phyloP scores from a whole-genome alignment of 2,888 invertebrate genomes.

The Phyllotreta cruciferae region DNA sequence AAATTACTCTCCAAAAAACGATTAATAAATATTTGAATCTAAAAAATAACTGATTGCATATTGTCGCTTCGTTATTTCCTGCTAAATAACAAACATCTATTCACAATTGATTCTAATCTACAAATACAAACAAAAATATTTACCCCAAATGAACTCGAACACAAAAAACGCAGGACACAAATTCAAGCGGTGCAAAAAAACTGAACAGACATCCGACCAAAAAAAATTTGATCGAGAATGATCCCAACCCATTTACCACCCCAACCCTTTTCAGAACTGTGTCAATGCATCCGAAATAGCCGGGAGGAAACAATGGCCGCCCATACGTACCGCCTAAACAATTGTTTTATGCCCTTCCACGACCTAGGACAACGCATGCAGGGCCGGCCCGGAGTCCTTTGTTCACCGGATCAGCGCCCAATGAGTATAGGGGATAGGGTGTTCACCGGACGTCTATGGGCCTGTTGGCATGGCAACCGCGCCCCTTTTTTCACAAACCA shows the following conservation, averaged over 20 bases:
- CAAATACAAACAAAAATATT: slow-evolving; percentile 18
- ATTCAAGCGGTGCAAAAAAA: slow-evolving; percentile 19
- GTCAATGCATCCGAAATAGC: slow-evolving; percentile 30
- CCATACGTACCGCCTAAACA: slow-evolving; percentile 49
- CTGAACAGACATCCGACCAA: slow-evolving; percentile 14
- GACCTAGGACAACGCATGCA: slow-evolving; percentile 40
- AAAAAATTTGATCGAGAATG: slow-evolving; percentile 26
- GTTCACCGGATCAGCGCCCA: slow-evolving; percentile 48
- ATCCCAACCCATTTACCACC: slow-evolving; percentile 32
- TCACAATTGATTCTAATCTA: no score
- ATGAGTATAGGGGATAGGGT: slow-evolving; percentile 49
- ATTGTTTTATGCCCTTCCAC: slow-evolving; percentile 54
- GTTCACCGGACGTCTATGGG: slow-evolving; percentile 53
- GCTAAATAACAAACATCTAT: neutral
- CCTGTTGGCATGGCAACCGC: slow-evolving; percentile 51
- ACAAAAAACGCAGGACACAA: slow-evolving; percentile 25
- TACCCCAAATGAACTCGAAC: slow-evolving; percentile 26
- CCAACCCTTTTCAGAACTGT: slow-evolving; percentile 36
- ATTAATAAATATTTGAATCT: no score
- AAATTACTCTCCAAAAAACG: no score
- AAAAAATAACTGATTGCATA: no score
- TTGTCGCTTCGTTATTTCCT: neutral
- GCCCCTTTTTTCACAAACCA: slow-evolving; percentile 41
- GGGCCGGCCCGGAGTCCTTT: slow-evolving; percentile 51
- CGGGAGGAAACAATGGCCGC: slow-evolving; percentile 45